A percentile compares a stretch with the other conserved stretches of the same genome.
These are phyloP conservation scores for Pongo abelii DNA, from an alignment of 2,113 vertebrate species.

Conservation along the genomic window DNA sequence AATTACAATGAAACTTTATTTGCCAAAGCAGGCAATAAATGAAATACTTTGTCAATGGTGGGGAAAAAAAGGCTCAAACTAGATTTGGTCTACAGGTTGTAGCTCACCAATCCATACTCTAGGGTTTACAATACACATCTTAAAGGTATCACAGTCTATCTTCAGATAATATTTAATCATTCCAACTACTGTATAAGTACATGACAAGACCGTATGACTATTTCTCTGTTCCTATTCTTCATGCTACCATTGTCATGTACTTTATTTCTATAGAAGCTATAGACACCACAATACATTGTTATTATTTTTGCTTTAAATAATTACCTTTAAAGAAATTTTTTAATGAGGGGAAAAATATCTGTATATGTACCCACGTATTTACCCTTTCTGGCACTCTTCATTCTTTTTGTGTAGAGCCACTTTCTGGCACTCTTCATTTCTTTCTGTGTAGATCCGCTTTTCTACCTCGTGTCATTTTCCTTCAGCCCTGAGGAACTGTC, in stretches of 20 bases:
- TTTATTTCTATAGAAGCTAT: neutral
- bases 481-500: constrained; percentile 14
- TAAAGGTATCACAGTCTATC: neutral
- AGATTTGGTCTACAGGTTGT: neutral
- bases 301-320: constrained; percentile 13
- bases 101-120: neutral
- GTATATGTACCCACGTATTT: neutral
- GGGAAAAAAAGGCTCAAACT: neutral
- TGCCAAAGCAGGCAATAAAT: neutral
- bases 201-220: neutral
- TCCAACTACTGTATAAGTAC: neutral
- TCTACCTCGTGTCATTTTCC: neutral
- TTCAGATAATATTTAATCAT: constrained; percentile 1
- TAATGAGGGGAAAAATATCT: neutral
- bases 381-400: neutral
- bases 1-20: constrained; percentile 10
- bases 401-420: neutral
- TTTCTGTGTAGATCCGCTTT: neutral
- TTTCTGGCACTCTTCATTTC: neutral
- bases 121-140: neutral
- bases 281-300: neutral
- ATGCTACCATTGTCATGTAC: neutral
- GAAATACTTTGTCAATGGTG: neutral
- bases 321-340: constrained; percentile 24
- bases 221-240: neutral